Percentiles rank a stretch among this genome's conserved stretches.
Evolutionary conservation across 1,140 invertebrate species (phyloP).

Genomic region (Heliconius melpomene): DNA sequence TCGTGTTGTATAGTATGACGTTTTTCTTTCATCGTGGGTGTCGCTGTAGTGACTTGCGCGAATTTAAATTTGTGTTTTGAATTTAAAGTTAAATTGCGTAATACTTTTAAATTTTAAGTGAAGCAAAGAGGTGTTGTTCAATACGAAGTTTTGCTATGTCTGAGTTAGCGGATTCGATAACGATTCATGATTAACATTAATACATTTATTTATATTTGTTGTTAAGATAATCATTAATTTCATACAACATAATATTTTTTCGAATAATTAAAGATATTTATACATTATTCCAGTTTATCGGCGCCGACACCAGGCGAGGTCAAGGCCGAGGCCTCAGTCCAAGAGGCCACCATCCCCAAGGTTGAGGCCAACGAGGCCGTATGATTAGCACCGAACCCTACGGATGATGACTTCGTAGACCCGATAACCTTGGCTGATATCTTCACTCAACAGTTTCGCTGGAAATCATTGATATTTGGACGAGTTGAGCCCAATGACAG

Average conservation of each 20-base stretch:
- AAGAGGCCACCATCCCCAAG: constrained; percentile 46
- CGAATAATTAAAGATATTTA: not conserved
- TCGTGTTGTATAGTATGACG: not conserved
- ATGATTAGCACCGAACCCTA: constrained; percentile 52
- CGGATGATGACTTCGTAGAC: constrained; percentile 48
- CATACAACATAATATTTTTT: not conserved
- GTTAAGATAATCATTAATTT: not conserved
- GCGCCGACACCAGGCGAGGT: constrained; percentile 36
- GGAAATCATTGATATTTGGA: constrained; percentile 46
- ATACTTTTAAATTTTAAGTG: not conserved
- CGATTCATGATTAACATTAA: too few relatives aligned
- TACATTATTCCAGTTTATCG: constrained; percentile 44
- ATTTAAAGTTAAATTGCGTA: not conserved
- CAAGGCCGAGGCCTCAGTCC: constrained; percentile 28
- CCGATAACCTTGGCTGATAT: constrained; percentile 51
- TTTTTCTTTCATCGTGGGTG: not conserved
- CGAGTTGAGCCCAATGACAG: constrained; percentile 1
- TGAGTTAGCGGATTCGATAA: not conserved
- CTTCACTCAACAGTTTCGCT: constrained; percentile 57
- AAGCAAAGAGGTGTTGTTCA: not conserved
- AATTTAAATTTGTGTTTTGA: not conserved
- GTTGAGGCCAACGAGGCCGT: constrained; percentile 48
- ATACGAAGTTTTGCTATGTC: not conserved
- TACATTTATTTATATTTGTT: not conserved
- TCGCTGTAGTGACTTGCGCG: not conserved